Conservation (phyloP, 1,140 invertebrate species). For the Melanaphis sacchari region DNA sequence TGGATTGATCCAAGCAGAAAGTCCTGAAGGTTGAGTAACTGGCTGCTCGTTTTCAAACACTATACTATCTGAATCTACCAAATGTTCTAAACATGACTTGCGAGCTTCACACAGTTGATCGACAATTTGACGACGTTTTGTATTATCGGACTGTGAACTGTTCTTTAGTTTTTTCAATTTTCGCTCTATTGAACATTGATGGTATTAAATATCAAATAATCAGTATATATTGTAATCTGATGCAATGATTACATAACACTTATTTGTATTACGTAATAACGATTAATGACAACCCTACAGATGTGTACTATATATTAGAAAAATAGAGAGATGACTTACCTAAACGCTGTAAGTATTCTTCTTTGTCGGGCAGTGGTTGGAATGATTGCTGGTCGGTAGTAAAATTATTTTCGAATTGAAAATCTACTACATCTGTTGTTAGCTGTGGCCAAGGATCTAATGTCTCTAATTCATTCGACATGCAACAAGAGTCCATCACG, state of each 20-base stretch:
- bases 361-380: constrained; percentile 41
- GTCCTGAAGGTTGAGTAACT: constrained; percentile 58
- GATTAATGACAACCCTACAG: not conserved
- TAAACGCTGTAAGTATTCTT: constrained; percentile 48
- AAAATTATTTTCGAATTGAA: constrained; percentile 44
- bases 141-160: constrained; percentile 15
- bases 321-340: not conserved
- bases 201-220: constrained; percentile 30
- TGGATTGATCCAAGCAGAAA: constrained; percentile 60
- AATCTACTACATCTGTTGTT: not conserved
- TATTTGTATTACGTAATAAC: not conserved
- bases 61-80: constrained; percentile 44
- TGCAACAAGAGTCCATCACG: not conserved
- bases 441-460: constrained; percentile 43
- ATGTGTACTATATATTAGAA: not conserved
- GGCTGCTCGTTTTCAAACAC: constrained; percentile 41
- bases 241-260: constrained; percentile 16
- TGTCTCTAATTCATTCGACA: not conserved
- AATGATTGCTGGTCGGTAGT: not conserved
- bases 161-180: constrained; percentile 56
- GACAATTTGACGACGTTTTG: constrained; percentile 39
- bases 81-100: constrained; percentile 46
- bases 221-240: not conserved
- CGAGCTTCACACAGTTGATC: constrained; percentile 49
- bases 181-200: constrained; percentile 34